Evolutionary conservation across 37 sponge, comb jelly and placozoan genomes (phyloP).

Genomic region (Aphrocallistes beatrix): DNA sequence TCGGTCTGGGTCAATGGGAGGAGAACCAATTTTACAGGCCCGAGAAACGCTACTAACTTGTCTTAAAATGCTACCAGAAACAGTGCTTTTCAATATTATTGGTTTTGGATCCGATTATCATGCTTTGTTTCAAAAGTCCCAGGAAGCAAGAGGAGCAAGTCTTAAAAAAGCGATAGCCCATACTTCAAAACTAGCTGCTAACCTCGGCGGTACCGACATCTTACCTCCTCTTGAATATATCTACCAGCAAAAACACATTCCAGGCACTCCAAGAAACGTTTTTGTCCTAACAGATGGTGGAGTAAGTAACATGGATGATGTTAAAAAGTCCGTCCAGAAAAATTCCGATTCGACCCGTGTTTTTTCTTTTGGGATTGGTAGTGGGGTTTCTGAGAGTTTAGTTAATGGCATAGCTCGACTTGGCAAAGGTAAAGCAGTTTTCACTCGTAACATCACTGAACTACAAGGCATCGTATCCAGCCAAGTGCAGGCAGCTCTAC

Average conservation of each 20-base stretch:
- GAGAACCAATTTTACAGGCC: slow-evolving; percentile 31
- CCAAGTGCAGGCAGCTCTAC: slow-evolving; percentile 21
- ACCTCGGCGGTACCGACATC: slow-evolving; percentile 56
- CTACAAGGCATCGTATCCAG: background rate
- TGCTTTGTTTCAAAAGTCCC: slow-evolving; percentile 27
- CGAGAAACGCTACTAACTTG: slow-evolving; percentile 37
- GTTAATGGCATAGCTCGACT: slow-evolving; percentile 67
- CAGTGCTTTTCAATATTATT: slow-evolving; percentile 50
- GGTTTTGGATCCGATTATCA: slow-evolving; percentile 48
- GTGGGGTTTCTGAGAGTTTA: slow-evolving; percentile 62
- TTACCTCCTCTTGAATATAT: slow-evolving; percentile 40
- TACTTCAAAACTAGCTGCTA: slow-evolving; percentile 31
- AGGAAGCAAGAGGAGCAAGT: slow-evolving; percentile 28
- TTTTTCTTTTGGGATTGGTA: slow-evolving; percentile 74
- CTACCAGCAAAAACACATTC: slow-evolving; percentile 20
- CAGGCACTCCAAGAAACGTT: slow-evolving; percentile 29
- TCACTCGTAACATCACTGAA: slow-evolving; percentile 23
- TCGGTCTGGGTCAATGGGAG: slow-evolving; percentile 57
- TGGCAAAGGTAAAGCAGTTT: slow-evolving; percentile 59
- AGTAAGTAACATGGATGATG: slow-evolving; percentile 38
- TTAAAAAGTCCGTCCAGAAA: slow-evolving; percentile 27
- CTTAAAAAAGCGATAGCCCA: slow-evolving; percentile 32
- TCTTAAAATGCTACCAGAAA: slow-evolving; percentile 44
- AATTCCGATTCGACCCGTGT: slow-evolving; percentile 23
- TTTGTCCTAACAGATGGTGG: slow-evolving; percentile 55